Base-by-base conservation (phyloP, 1,140 invertebrate species). In the Papilio helenus region DNA sequence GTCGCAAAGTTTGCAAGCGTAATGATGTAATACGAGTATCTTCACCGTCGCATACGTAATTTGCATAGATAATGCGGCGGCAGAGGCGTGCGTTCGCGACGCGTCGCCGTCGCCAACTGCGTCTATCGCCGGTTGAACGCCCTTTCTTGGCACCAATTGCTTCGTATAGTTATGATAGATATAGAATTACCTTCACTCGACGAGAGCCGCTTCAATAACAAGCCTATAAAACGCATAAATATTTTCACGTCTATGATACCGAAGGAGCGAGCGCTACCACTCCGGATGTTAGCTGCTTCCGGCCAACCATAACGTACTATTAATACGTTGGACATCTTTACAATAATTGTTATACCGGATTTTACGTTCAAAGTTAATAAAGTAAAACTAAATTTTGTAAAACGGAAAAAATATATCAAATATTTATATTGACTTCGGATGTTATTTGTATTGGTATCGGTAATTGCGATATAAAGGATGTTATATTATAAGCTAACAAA, bases 81-180 rank as follows among this genome's bases (percentile, higher is more conserved):
- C 42, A 49, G 72, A 74, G 71, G 34, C 82, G 84, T 80, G 84
- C 84, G 85, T 85, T 81, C 83, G 76, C 81, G 81, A 81, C 81
- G 81, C 80, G n/a, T 74, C 72, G 82, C 85, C 89, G 86, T 92
- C 90, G 85, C 82, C 83, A 80, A 83, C 76, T 78, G 79, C 72
- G 79, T 82, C 86, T 93, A 94, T 93, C 91, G 87, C 79, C 87
- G 84, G 92, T 94, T 92, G 90, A 90, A 92, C 84, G 92, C 83
- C 89, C 90, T 83, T 87, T 87, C 92, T 92, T 87, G 86, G 85
- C 88, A 87, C 87, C 86, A 87, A 90, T 90, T 89, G 89, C 86
- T 86, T 68, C 82, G 84, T 81, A 81, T 83, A 79, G 81, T 80
- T 86, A 85, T 87, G 83, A 81, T 83, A 79, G 81, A 81, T 86